Conservation (phyloP, 35 echinoderm and acorn worm genomes). For the Strongylocentrotus purpuratus region DNA sequence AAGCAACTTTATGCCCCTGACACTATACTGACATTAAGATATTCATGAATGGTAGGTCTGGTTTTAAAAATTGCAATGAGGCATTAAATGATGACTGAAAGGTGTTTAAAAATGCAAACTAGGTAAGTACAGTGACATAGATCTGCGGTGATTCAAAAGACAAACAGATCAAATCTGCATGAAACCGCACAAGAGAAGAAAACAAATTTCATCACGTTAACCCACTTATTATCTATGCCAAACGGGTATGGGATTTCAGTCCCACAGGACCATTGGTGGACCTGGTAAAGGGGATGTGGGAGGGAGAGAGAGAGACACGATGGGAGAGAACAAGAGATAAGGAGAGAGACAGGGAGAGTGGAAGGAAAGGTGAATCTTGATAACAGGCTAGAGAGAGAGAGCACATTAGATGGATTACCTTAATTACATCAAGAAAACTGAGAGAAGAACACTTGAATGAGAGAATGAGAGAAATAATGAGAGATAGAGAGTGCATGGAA, state of each 20-base stretch:
- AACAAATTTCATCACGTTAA: slow-evolving; percentile 33
- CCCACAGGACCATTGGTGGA: not conserved
- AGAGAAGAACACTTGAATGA: too few species aligned
- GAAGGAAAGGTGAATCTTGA: not conserved
- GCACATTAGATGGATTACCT: too few species aligned
- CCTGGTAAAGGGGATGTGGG: slow-evolving; percentile 22
- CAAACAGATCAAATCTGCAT: slow-evolving; percentile 38
- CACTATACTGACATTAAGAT: not conserved
- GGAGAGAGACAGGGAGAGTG: not conserved
- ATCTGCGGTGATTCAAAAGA: slow-evolving; percentile 25
- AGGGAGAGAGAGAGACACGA: not conserved
- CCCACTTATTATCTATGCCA: slow-evolving; percentile 42
- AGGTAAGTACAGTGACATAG: slow-evolving; percentile 32
- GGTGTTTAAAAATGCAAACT: not conserved
- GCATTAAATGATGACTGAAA: not conserved
- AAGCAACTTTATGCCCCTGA: too few species aligned
- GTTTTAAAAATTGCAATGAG: not conserved
- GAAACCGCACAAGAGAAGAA: slow-evolving; percentile 38
- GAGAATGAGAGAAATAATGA: too few species aligned
- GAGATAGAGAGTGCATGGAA: too few species aligned
- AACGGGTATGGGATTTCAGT: not conserved
- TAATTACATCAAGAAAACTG: too few species aligned
- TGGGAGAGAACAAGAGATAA: not conserved
- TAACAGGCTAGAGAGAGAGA: too few species aligned
- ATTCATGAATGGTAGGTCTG: not conserved